Conservation (phyloP, 2,888 invertebrate genomes). For the Chymomyza caudatula region DNA sequence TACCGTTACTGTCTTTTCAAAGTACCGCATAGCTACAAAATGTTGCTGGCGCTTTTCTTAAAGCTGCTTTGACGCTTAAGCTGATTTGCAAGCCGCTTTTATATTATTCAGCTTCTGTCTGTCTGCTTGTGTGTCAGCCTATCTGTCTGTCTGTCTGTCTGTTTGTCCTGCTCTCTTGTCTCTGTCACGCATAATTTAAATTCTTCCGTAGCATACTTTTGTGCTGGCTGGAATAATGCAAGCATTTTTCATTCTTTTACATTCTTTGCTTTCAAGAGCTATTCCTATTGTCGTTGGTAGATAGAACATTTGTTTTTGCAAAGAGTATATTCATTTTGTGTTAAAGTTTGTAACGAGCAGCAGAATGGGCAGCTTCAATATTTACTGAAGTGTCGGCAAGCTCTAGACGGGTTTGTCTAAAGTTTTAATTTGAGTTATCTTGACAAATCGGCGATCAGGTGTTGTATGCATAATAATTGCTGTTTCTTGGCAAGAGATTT, state of each 20-base stretch:
- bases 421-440: too few species aligned
- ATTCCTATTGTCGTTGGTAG: too few species aligned
- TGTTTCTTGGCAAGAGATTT: too few species aligned
- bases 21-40: background rate
- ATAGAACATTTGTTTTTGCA: too few species aligned
- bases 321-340: too few species aligned
- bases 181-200: background rate
- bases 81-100: constrained; percentile 25
- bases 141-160: background rate
- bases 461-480: too few species aligned
- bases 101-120: background rate
- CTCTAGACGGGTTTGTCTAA: too few species aligned
- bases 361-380: too few species aligned
- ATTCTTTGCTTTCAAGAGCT: too few species aligned
- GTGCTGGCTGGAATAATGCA: constrained; percentile 27
- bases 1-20: background rate
- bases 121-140: background rate
- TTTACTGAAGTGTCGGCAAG: too few species aligned
- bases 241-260: background rate
- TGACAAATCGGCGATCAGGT: too few species aligned
- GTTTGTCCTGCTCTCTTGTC: background rate
- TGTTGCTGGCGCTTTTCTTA: constrained; percentile 1
- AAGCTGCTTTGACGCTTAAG: constrained; percentile 31
- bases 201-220: constrained; percentile 33
- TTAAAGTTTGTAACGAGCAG: too few species aligned